Percentiles rank a stretch among this genome's conserved stretches.
phyloP scores from a whole-genome alignment of 1,140 invertebrate genomes.

The Camponotus vicinus region DNA sequence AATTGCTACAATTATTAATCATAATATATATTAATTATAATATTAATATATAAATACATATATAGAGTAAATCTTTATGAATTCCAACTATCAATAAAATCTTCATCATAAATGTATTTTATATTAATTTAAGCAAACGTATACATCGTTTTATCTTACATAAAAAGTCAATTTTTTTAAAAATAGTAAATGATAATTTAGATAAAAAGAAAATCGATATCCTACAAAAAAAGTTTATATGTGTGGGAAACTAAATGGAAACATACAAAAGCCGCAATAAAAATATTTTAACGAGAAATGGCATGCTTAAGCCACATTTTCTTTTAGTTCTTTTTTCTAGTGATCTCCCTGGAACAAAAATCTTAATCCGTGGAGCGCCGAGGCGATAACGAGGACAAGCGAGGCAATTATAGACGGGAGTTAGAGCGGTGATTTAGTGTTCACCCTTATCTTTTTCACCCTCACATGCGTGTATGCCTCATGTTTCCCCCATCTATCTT shows the following conservation, averaged over 20 bases:
- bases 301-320: slow-evolving; percentile 1
- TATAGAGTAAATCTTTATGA: too few species aligned
- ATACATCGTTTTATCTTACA: too few species aligned
- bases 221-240: not conserved
- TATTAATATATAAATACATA: too few species aligned
- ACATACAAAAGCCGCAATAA: not conserved
- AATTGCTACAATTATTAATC: too few species aligned
- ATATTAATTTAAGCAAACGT: too few species aligned
- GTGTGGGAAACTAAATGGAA: not conserved
- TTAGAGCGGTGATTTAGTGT: slow-evolving; percentile 41
- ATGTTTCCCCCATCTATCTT: slow-evolving; percentile 4
- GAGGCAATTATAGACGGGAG: slow-evolving; percentile 50
- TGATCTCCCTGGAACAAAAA: slow-evolving; percentile 35
- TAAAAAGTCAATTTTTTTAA: not conserved
- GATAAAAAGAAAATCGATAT: not conserved
- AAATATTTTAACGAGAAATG: slow-evolving; percentile 38
- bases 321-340: not conserved
- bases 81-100: too few species aligned
- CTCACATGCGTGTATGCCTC: not conserved
- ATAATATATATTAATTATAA: too few species aligned
- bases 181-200: slow-evolving; percentile 8
- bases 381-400: slow-evolving; percentile 49
- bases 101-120: too few species aligned
- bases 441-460: slow-evolving; percentile 36
- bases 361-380: slow-evolving; percentile 39